phyloP scores from a whole-genome alignment of 2,888 invertebrate species.

The Hydrotaea cyrtoneurina region DNA sequence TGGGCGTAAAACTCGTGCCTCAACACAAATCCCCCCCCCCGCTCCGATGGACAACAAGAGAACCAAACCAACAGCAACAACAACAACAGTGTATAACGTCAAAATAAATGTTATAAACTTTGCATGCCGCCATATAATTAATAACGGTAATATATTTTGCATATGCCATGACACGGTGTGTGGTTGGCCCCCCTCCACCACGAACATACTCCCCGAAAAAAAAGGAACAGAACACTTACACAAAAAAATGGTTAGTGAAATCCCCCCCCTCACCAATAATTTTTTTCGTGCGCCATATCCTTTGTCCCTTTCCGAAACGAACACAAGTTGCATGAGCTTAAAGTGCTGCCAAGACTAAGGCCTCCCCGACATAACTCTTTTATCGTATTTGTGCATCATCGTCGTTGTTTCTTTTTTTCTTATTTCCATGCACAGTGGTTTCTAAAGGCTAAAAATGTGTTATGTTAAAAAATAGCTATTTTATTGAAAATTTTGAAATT shows the following conservation, averaged over 20 bases:
- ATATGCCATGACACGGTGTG: constrained; percentile 51
- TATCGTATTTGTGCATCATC: constrained; percentile 34
- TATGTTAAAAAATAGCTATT: background rate
- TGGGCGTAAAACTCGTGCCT: constrained; percentile 66
- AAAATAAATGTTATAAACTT: constrained; percentile 68
- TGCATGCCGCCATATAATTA: constrained; percentile 72
- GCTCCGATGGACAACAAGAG: background rate
- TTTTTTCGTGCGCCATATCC: background rate
- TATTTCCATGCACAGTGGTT: background rate
- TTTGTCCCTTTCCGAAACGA: constrained; percentile 17
- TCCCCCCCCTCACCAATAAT: background rate
- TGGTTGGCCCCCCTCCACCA: constrained; percentile 43
- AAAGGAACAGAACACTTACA: background rate
- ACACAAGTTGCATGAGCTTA: constrained; percentile 28
- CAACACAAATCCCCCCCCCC: constrained; percentile 18
- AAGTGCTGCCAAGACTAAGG: constrained; percentile 34
- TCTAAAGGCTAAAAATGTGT: no score
- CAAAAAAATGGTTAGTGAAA: background rate
- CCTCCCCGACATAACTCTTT: constrained; percentile 39
- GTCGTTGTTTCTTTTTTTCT: constrained; percentile 4
- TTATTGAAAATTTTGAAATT: no score
- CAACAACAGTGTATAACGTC: constrained; percentile 27
- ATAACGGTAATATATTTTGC: constrained; percentile 72
- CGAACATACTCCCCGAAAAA: constrained; percentile 16
- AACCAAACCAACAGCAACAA: constrained; percentile 3